phyloP scores from a whole-genome alignment of 2,797 vertebrate genomes.

The Acanthurus lineatus region DNA sequence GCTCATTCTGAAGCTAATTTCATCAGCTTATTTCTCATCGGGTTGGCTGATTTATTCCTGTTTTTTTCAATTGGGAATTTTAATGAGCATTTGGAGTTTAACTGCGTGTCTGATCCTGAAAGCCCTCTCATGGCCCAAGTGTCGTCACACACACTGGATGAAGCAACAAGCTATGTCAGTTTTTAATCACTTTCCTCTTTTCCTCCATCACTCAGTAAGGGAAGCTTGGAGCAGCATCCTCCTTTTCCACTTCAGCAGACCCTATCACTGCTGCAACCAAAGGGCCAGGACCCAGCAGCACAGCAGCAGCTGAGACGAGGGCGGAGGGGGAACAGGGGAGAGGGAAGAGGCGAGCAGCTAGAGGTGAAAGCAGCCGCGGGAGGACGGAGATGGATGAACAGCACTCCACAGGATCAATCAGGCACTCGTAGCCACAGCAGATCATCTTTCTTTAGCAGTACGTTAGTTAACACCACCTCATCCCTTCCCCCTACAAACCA shows the following conservation, averaged over 20 bases:
- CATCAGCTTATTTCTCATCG: not conserved
- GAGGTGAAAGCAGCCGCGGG: conserved; percentile 57
- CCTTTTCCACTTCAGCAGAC: conserved; percentile 72
- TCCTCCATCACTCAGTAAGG: conserved; percentile 34
- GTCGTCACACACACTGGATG: conserved; percentile 49
- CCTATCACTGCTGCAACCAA: conserved; percentile 49
- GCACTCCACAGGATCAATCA: conserved; percentile 77
- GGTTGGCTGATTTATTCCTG: not conserved
- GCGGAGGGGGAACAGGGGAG: not conserved
- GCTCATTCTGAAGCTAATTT: conserved; percentile 7
- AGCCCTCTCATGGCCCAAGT: conserved; percentile 40
- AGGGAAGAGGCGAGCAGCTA: conserved; percentile 34
- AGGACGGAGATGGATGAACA: conserved; percentile 78
- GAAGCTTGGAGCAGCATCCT: conserved; percentile 52
- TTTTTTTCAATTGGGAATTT: conserved; percentile 2
- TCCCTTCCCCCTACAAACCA: conserved; percentile 44
- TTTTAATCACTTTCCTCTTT: conserved; percentile 68
- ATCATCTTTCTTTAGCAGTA: conserved; percentile 78
- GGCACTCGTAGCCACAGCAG: conserved; percentile 66
- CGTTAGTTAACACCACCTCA: conserved; percentile 40
- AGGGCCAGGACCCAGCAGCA: conserved; percentile 54
- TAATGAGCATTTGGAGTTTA: conserved; percentile 1
- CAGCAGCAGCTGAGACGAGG: conserved; percentile 64
- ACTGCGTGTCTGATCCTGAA: conserved; percentile 36
- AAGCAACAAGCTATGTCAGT: conserved; percentile 39